Conservation (phyloP, 2,113 vertebrate genomes). For the Aptenodytes forsteri region DNA sequence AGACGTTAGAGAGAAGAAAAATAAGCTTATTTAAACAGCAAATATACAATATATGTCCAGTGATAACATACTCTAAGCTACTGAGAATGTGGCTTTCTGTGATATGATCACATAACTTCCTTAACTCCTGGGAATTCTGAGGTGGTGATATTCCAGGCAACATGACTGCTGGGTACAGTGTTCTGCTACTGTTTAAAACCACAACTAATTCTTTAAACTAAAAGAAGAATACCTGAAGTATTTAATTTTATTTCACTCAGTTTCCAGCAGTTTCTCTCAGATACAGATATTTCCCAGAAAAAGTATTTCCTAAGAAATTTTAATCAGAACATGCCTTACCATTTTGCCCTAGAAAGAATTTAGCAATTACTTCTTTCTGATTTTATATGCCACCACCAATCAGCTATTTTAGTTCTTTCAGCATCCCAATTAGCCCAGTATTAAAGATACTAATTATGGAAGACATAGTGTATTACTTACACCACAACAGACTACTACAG, state of each 20-base stretch:
- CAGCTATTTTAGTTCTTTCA: slow-evolving; percentile 19
- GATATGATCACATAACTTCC: background rate
- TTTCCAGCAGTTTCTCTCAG: background rate
- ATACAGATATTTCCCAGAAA: background rate
- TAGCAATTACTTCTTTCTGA: background rate
- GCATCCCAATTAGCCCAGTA: background rate
- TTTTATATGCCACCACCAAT: background rate
- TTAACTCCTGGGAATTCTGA: background rate
- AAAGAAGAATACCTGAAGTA: background rate
- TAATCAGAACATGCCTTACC: background rate
- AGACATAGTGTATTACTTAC: background rate
- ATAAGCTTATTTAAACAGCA: background rate
- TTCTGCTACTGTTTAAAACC: background rate
- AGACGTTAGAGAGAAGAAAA: background rate
- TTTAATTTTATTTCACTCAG: background rate
- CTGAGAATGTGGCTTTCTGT: background rate
- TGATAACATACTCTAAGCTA: background rate
- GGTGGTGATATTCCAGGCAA: background rate
- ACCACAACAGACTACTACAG: background rate
- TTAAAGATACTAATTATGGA: background rate
- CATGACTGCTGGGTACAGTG: background rate
- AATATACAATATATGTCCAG: background rate
- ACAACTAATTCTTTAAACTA: background rate
- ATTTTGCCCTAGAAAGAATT: background rate
- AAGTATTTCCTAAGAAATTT: slow-evolving; percentile 1